phyloP scores from a whole-genome alignment of 2,113 vertebrate genomes.

The Dipodomys merriami region DNA sequence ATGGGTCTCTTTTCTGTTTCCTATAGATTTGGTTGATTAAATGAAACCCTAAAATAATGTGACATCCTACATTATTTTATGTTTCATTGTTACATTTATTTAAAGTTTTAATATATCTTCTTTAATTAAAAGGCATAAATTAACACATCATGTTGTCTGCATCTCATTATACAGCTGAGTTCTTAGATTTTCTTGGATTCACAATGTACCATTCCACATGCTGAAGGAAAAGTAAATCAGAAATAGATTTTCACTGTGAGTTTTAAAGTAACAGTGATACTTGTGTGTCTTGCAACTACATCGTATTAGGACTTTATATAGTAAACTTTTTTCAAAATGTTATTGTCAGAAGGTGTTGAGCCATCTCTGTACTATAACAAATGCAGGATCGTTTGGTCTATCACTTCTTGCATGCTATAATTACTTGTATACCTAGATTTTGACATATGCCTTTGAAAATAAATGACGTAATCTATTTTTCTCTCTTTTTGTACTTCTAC shows the following conservation, averaged over 20 bases:
- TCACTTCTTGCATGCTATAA: neutral
- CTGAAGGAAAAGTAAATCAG: slow-evolving; percentile 2
- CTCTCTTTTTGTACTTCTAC: neutral
- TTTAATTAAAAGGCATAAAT: slow-evolving; percentile 61
- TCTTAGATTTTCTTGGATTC: slow-evolving; percentile 49
- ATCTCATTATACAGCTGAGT: slow-evolving; percentile 17
- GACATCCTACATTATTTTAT: slow-evolving; percentile 2
- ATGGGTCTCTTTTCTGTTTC: too few species aligned
- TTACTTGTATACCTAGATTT: neutral
- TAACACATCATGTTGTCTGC: slow-evolving; percentile 50
- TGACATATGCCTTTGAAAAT: slow-evolving; percentile 1
- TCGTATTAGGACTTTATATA: neutral
- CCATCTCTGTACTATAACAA: neutral
- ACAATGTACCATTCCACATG: neutral
- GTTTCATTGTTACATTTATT: neutral
- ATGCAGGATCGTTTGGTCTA: neutral
- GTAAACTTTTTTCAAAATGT: slow-evolving; percentile 9
- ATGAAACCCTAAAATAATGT: neutral
- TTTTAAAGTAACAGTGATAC: slow-evolving; percentile 40
- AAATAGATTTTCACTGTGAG: slow-evolving; percentile 1
- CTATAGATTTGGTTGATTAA: neutral
- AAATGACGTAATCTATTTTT: neutral
- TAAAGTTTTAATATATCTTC: slow-evolving; percentile 40
- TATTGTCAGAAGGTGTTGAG: neutral
- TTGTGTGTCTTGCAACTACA: neutral